A percentile compares a stretch with the other conserved stretches of the same genome.
Evolutionary conservation across 1,140 invertebrate species (phyloP).

Genomic region (Lordiphosa stackelbergi): DNA sequence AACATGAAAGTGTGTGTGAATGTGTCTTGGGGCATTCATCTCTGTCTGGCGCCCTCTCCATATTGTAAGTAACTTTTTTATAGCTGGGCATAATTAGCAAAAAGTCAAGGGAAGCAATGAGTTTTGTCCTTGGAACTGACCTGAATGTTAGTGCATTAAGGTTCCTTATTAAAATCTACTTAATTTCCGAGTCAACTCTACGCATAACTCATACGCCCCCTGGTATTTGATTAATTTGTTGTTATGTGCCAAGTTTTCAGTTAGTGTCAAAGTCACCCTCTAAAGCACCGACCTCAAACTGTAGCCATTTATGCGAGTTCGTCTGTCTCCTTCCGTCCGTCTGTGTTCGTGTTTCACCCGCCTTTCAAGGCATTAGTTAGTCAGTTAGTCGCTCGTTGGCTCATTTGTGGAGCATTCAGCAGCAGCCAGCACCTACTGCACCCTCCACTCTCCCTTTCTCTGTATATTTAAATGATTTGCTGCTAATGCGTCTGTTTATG

Average conservation of each 20-base stretch:
- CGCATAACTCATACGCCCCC: constrained; percentile 3
- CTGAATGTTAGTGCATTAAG: not conserved
- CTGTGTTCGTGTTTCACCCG: constrained; percentile 13
- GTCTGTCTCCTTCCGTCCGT: not conserved
- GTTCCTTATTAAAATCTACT: too few species aligned
- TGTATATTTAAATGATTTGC: constrained; percentile 72
- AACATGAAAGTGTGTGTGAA: constrained; percentile 28
- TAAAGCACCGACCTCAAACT: constrained; percentile 3
- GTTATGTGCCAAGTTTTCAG: constrained; percentile 1
- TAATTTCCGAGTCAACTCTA: too few species aligned
- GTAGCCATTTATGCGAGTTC: constrained; percentile 16
- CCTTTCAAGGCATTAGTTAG: constrained; percentile 50
- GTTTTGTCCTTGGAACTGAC: not conserved
- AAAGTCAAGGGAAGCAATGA: not conserved
- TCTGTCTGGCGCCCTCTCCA: constrained; percentile 4
- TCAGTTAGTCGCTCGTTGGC: constrained; percentile 37
- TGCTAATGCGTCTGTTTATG: constrained; percentile 73
- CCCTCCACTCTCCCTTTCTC: constrained; percentile 6
- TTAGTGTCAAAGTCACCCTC: constrained; percentile 18
- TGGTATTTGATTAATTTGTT: constrained; percentile 2
- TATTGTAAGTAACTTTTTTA: constrained; percentile 48
- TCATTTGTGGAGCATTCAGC: constrained; percentile 20
- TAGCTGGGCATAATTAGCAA: constrained; percentile 53
- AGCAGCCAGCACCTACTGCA: not conserved
- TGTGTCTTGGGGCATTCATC: constrained; percentile 33